These are phyloP conservation scores for Ametastegia equiseti DNA, from an alignment of 2,888 invertebrate genomes.

Conservation along the genomic window DNA sequence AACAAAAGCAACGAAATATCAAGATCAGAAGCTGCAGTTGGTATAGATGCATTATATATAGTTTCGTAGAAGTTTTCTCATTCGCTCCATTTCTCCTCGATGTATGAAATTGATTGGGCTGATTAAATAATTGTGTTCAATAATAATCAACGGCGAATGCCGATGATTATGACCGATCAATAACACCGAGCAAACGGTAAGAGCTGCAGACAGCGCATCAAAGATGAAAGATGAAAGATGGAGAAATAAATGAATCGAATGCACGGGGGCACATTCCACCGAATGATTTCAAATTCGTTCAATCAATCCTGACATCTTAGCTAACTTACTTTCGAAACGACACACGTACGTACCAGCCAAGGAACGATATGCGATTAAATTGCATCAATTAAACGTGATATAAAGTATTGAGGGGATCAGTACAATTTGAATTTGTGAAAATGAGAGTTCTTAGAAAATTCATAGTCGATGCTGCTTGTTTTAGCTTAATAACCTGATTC, in stretches of 20 bases:
- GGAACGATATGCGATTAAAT: not conserved
- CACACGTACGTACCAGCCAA: not conserved
- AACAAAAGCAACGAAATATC: not conserved
- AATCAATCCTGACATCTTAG: constrained; percentile 34
- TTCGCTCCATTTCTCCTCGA: not conserved
- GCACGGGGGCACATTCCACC: constrained; percentile 29
- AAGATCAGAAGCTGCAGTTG: not conserved
- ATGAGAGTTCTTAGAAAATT: too few species aligned
- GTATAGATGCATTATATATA: not conserved
- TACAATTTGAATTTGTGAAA: too few species aligned
- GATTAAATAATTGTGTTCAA: constrained; percentile 11
- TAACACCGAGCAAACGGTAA: not conserved
- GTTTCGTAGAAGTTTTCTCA: not conserved
- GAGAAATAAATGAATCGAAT: constrained; percentile 14
- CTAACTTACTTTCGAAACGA: not conserved
- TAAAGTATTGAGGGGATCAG: not conserved
- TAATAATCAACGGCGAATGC: constrained; percentile 11
- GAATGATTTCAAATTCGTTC: constrained; percentile 7
- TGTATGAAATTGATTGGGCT: constrained; percentile 28
- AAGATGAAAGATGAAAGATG: not conserved
- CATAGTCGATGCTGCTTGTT: too few species aligned
- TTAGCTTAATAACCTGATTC: too few species aligned
- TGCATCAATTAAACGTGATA: not conserved
- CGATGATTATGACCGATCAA: constrained; percentile 11
- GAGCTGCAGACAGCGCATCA: not conserved